These are phyloP conservation scores for Bugula neritina DNA, from an alignment of 2,888 invertebrate species.

Conservation along the genomic window DNA sequence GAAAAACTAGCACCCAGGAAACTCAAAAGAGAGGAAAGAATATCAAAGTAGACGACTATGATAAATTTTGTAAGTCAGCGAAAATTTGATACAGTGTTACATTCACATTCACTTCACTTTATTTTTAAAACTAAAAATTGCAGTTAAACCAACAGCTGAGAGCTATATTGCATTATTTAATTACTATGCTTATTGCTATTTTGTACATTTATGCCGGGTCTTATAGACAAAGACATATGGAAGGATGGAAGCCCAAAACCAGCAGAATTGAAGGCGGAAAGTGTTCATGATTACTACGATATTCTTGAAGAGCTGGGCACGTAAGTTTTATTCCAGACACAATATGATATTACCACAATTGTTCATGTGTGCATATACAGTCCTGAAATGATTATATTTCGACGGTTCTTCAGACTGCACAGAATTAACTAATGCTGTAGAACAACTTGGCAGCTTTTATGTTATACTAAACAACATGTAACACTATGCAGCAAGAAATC, in stretches of 20 bases:
- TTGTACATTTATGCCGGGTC: too few relatives aligned
- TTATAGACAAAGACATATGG: slow-evolving; percentile 86
- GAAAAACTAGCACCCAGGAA: slow-evolving; percentile 32
- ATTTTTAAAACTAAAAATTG: not conserved
- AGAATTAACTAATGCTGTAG: too few relatives aligned
- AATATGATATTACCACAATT: too few relatives aligned
- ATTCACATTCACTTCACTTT: not conserved
- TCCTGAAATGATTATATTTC: too few relatives aligned
- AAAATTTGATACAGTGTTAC: too few relatives aligned
- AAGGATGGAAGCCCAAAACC: slow-evolving; percentile 95
- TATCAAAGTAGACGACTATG: slow-evolving; percentile 76
- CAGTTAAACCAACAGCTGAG: not conserved
- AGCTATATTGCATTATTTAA: not conserved
- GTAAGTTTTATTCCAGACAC: slow-evolving; percentile 46
- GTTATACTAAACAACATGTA: too few relatives aligned
- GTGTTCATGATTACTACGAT: slow-evolving; percentile 95
- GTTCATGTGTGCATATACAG: too few relatives aligned
- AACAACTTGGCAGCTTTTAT: too few relatives aligned
- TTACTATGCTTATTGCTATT: too few relatives aligned
- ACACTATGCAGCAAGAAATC: too few relatives aligned
- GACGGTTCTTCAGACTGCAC: too few relatives aligned
- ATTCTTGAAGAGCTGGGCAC: slow-evolving; percentile 98
- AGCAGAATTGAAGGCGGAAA: slow-evolving; percentile 88
- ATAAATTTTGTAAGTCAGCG: slow-evolving; percentile 76
- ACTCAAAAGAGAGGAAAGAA: slow-evolving; percentile 14